These are phyloP conservation scores for Geotrupes spiniger DNA, from an alignment of 2,888 invertebrate genomes.

Conservation along the genomic window DNA sequence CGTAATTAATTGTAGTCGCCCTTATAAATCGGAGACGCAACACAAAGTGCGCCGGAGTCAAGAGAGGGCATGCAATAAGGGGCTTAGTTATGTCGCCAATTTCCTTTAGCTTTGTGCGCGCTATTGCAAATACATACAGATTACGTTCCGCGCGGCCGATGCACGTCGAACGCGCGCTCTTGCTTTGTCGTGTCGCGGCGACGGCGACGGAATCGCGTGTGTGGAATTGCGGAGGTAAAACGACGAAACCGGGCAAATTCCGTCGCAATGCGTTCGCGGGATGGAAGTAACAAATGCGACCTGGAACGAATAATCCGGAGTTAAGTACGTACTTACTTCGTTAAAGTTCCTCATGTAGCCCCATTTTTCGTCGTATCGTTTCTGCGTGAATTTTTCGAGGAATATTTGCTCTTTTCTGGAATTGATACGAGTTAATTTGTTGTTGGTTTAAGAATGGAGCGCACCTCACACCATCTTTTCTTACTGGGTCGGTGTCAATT, in stretches of 20 bases:
- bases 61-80: slow-evolving; percentile 23
- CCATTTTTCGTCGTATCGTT: slow-evolving; percentile 43
- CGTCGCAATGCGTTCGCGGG: neutral
- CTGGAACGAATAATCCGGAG: neutral
- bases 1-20: slow-evolving; percentile 2
- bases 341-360: slow-evolving; percentile 41
- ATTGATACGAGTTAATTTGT: slow-evolving; percentile 8
- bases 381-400: slow-evolving; percentile 39
- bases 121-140: slow-evolving; percentile 22
- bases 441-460: neutral
- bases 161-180: neutral
- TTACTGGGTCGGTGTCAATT: slow-evolving; percentile 19
- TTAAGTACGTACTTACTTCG: slow-evolving; percentile 32
- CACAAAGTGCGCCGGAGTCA: neutral
- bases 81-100: slow-evolving; percentile 33
- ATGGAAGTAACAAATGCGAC: neutral
- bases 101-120: slow-evolving; percentile 29
- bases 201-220: neutral
- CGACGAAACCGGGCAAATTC: neutral
- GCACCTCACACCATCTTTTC: slow-evolving; percentile 32
- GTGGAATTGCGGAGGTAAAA: neutral
- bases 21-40: slow-evolving; percentile 3
- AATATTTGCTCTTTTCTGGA: slow-evolving; percentile 43
- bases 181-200: neutral
- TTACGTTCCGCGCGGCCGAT: neutral